Evolutionary conservation across 2,888 invertebrate genomes (phyloP), one percentile per base, ranked within the genome.

Genomic region (Caenorhabditis virilis): DNA sequence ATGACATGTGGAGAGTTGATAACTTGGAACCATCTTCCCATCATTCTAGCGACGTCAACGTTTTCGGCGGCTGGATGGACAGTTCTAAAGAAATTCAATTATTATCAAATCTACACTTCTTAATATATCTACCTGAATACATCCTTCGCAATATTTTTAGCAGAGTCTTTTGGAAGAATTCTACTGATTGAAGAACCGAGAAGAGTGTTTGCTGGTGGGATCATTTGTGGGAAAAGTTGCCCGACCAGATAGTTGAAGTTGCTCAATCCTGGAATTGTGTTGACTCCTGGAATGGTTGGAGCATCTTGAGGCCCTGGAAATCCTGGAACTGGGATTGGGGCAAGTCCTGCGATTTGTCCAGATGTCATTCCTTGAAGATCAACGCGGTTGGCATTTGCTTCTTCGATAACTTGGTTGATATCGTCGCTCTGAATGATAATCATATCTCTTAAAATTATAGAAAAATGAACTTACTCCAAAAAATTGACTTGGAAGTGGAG

Each of bases 21-120:
- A n/a, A 83, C 83, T 69, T 83, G 83, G 73, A 83, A 83, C 83
- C 83, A 83, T 51, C 83, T 69, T 48, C 83, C 83, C 83, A 83
- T 83, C 83, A 83, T 83, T 38, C 83, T 64, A 27, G 80, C 82
- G 35, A 79, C 79, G 26, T 83, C 83, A 18, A 83, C 82, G 61
- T 78, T 78, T 45, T 81, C 82, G n/a, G 82, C 78, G 13, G 82
- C 77, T 47, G 83, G 82, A 46, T 83, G 82, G 11, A 83, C 74
- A 7, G 82, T 78, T 26, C 80, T 71, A 73, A 64, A 75, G 50
- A 9, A 16, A 16, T 23, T 7, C 22, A n/a, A 11, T 20, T 22
- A 20, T 9, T 11, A 45, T 13, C 15, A 26, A 49, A 16, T 13
- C 16, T 46, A 22, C 20, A 23, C 16, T 22, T 42, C 27, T 48